Evolutionary conservation across 2,797 vertebrate genomes (phyloP).

Genomic region (Gephyroberyx darwinii): DNA sequence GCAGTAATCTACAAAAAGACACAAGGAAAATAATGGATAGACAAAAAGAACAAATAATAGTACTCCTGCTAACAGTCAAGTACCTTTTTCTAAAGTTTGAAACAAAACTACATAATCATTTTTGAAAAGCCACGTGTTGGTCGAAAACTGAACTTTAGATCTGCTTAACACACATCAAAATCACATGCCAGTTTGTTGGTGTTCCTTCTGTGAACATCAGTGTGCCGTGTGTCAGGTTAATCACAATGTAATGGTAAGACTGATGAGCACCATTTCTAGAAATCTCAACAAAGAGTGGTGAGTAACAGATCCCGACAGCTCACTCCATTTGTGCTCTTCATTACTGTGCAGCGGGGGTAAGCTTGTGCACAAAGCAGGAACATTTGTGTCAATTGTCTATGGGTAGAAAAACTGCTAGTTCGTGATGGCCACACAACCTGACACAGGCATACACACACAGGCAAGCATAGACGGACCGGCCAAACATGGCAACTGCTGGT

Average conservation of each 20-base stretch:
- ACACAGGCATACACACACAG: not conserved
- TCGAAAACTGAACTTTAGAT: constrained; percentile 12
- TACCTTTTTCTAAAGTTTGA: constrained; percentile 3
- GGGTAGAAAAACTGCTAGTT: constrained; percentile 61
- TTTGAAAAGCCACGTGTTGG: constrained; percentile 3
- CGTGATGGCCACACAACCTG: constrained; percentile 25
- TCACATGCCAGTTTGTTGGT: not conserved
- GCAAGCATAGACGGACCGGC: not conserved
- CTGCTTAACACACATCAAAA: constrained; percentile 1
- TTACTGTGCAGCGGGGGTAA: not conserved
- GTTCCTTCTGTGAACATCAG: constrained; percentile 1
- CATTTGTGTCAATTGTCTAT: constrained; percentile 58
- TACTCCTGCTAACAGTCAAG: constrained; percentile 29
- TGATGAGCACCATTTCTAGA: constrained; percentile 21
- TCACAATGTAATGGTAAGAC: constrained; percentile 17
- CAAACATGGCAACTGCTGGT: constrained; percentile 3
- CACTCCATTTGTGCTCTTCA: constrained; percentile 8
- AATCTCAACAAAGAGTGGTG: constrained; percentile 4
- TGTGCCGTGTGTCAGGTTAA: constrained; percentile 16
- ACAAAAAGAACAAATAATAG: constrained; percentile 30
- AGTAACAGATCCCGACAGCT: not conserved
- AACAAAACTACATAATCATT: constrained; percentile 1
- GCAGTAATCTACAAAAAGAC: constrained; percentile 56
- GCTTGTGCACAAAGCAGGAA: constrained; percentile 17
- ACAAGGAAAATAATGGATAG: constrained; percentile 21